Evolutionary conservation across 2,113 vertebrate genomes (phyloP).

Genomic region (Odontesthes bonariensis): DNA sequence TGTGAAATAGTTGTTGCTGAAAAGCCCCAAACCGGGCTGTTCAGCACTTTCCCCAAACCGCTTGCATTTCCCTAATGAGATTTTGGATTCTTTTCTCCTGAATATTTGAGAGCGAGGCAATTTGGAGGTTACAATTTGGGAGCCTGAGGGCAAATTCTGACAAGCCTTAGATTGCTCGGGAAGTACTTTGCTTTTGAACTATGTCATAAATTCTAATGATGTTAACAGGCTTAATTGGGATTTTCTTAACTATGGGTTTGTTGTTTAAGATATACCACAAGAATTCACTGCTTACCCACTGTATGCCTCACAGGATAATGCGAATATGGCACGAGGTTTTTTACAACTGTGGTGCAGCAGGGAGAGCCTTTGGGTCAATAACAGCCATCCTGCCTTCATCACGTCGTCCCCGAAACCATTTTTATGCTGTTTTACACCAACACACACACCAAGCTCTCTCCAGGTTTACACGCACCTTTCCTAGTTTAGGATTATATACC

Average conservation of each 20-base stretch:
- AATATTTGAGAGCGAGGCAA: constrained; percentile 60
- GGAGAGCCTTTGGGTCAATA: constrained; percentile 50
- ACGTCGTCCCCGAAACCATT: constrained; percentile 43
- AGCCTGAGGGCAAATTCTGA: constrained; percentile 69
- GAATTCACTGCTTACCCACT: constrained; percentile 47
- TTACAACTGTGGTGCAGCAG: constrained; percentile 52
- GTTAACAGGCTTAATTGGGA: constrained; percentile 71
- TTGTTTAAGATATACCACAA: constrained; percentile 75
- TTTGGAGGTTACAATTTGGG: constrained; percentile 70
- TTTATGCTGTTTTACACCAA: constrained; percentile 21
- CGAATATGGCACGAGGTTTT: constrained; percentile 43
- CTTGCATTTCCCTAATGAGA: constrained; percentile 67
- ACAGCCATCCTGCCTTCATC: constrained; percentile 36
- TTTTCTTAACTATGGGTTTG: constrained; percentile 73
- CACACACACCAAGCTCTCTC: not conserved
- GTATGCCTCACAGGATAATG: constrained; percentile 49
- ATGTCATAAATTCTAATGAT: constrained; percentile 81
- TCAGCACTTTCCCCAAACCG: constrained; percentile 60
- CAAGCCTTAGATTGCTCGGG: constrained; percentile 61
- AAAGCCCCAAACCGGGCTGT: constrained; percentile 46
- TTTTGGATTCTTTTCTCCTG: constrained; percentile 71
- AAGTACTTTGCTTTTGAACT: constrained; percentile 73
- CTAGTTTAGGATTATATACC: constrained; percentile 30
- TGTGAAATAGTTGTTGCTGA: constrained; percentile 26
- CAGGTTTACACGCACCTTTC: constrained; percentile 13